A percentile compares a stretch with the other conserved stretches of the same genome.
Evolutionary conservation across 2,888 invertebrate genomes (phyloP).

Genomic region (Drosophila neonasuta): DNA sequence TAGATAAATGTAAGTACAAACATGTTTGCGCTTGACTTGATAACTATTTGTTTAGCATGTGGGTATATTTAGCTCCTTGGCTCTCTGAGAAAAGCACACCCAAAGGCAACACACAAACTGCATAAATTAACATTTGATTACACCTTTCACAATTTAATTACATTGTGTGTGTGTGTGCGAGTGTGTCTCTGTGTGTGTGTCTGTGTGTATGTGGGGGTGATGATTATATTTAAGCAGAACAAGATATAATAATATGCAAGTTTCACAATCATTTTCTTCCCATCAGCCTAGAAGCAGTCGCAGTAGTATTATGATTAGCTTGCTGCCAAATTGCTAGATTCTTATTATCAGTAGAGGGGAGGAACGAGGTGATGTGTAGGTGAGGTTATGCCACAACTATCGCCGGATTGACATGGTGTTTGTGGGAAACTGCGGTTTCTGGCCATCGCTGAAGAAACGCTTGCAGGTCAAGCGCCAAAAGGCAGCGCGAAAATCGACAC

Average conservation of each 20-base stretch:
- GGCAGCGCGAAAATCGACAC: constrained; percentile 92
- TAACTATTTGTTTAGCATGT: neutral
- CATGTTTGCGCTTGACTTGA: neutral
- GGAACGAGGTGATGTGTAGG: neutral
- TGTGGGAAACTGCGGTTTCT: constrained; percentile 79
- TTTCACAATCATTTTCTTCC: constrained; percentile 9
- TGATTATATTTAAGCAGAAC: constrained; percentile 5
- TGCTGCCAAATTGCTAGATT: constrained; percentile 21
- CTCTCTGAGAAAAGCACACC: constrained; percentile 9
- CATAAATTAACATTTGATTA: constrained; percentile 25
- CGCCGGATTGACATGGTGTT: constrained; percentile 81
- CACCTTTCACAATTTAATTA: constrained; percentile 23
- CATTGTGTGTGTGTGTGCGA: constrained; percentile 8
- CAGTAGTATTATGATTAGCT: constrained; percentile 1
- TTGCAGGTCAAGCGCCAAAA: constrained; percentile 90
- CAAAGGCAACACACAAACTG: constrained; percentile 10
- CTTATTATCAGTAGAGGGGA: constrained; percentile 8
- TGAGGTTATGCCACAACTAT: constrained; percentile 61
- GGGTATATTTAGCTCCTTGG: constrained; percentile 4
- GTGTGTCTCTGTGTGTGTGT: constrained; percentile 9
- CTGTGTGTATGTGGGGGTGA: constrained; percentile 8
- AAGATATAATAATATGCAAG: constrained; percentile 16
- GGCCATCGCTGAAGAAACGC: constrained; percentile 77
- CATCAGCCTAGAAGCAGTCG: constrained; percentile 2
- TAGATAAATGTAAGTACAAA: neutral